Evolutionary conservation across 1,140 invertebrate species (phyloP).

Genomic region (Euwallacea fornicatus): DNA sequence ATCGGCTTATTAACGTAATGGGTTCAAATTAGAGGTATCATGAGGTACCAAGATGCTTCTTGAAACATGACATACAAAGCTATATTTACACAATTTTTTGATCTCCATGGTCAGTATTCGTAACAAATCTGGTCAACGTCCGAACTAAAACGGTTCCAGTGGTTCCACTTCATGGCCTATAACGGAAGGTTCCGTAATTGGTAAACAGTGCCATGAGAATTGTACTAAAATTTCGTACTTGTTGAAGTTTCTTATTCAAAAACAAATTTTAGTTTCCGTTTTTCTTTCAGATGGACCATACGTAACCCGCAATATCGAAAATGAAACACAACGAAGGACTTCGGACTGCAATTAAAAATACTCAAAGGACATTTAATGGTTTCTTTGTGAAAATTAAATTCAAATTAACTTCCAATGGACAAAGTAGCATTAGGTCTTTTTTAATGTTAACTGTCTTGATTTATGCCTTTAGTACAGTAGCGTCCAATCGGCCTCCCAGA

Average conservation of each 20-base stretch:
- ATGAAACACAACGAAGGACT: conserved; percentile 1
- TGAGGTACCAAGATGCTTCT: too few species aligned
- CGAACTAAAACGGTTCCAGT: conserved; percentile 13
- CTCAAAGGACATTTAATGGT: conserved; percentile 40
- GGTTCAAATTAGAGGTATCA: too few species aligned
- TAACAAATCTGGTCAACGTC: conserved; percentile 21
- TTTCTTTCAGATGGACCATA: too few species aligned
- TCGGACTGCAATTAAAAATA: conserved; percentile 28
- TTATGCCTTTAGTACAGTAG: conserved; percentile 29
- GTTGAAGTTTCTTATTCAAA: background rate
- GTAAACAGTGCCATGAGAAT: background rate
- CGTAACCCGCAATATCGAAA: background rate
- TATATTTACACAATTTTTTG: too few species aligned
- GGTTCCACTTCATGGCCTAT: conserved; percentile 15
- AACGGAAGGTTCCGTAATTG: conserved; percentile 12
- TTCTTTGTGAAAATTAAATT: conserved; percentile 45
- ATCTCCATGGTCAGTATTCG: conserved; percentile 22
- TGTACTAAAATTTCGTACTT: background rate
- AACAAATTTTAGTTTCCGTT: too few species aligned
- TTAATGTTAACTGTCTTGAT: conserved; percentile 37
- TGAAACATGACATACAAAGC: too few species aligned
- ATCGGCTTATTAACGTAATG: too few species aligned
- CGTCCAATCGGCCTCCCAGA: conserved; percentile 72
- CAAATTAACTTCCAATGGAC: conserved; percentile 20
- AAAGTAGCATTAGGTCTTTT: conserved; percentile 4